phyloP scores from a whole-genome alignment of 2,888 invertebrate species.

The Nephrotoma appendiculata region DNA sequence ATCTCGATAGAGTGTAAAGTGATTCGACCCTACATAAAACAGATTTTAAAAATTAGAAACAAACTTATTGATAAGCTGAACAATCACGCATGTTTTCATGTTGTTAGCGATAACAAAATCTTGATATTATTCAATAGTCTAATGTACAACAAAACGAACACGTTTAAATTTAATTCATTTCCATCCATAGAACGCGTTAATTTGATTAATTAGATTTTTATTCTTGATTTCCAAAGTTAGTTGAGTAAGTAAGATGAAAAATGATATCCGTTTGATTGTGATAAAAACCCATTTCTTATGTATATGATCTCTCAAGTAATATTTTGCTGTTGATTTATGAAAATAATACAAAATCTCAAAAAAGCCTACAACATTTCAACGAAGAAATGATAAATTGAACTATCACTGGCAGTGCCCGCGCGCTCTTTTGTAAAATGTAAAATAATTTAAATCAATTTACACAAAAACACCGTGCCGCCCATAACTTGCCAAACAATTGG shows the following conservation, averaged over 20 bases:
- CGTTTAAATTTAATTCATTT: too few species aligned
- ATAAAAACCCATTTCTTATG: neutral
- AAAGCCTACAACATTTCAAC: neutral
- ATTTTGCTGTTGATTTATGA: neutral
- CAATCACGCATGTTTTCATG: too few species aligned
- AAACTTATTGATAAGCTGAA: too few species aligned
- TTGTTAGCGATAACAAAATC: too few species aligned
- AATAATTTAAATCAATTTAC: neutral
- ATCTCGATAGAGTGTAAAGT: too few species aligned
- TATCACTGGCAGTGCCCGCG: neutral
- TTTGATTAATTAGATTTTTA: neutral
- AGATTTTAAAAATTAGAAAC: too few species aligned
- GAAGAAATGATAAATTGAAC: neutral
- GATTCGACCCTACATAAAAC: too few species aligned
- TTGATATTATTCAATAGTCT: too few species aligned
- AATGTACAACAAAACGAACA: too few species aligned
- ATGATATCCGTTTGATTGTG: neutral
- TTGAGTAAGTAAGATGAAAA: neutral
- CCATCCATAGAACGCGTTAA: neutral
- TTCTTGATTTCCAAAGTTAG: neutral
- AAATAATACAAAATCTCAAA: neutral
- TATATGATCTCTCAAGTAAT: neutral
- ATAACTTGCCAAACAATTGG: neutral
- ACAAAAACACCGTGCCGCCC: neutral
- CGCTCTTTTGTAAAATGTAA: neutral